Evolutionary conservation across 2,113 vertebrate genomes (phyloP).

Genomic region (Charina bottae): DNA sequence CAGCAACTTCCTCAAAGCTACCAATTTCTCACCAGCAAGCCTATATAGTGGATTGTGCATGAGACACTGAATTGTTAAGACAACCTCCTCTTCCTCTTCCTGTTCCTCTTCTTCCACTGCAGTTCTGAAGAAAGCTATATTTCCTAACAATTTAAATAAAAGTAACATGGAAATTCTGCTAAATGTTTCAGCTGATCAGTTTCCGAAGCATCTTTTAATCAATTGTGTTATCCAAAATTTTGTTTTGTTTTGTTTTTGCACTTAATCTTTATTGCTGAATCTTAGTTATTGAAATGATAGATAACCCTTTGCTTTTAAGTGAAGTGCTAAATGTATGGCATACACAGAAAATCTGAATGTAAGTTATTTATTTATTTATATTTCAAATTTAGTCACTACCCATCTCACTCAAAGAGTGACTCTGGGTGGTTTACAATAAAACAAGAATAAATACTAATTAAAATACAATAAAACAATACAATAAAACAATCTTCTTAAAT

Average conservation of each 20-base stretch:
- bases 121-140: not conserved
- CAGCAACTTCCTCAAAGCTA: not conserved
- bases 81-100: not conserved
- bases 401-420: too few relatives aligned
- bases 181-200: not conserved
- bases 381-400: too few relatives aligned
- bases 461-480: too few relatives aligned
- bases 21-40: conserved; percentile 16
- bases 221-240: not conserved
- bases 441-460: too few relatives aligned
- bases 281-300: not conserved
- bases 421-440: too few relatives aligned
- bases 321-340: not conserved
- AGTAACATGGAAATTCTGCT: not conserved
- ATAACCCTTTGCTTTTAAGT: not conserved
- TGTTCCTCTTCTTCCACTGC: conserved; percentile 10
- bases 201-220: not conserved
- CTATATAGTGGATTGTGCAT: conserved; percentile 13
- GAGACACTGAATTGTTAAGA: conserved; percentile 37
- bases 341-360: not conserved
- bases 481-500: too few relatives aligned
- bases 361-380: too few relatives aligned
- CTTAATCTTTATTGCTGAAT: not conserved
- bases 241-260: not conserved
- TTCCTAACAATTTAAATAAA: not conserved